Conservation (phyloP, 2,888 invertebrate genomes). For the Rambutsinella grinnellia region DNA sequence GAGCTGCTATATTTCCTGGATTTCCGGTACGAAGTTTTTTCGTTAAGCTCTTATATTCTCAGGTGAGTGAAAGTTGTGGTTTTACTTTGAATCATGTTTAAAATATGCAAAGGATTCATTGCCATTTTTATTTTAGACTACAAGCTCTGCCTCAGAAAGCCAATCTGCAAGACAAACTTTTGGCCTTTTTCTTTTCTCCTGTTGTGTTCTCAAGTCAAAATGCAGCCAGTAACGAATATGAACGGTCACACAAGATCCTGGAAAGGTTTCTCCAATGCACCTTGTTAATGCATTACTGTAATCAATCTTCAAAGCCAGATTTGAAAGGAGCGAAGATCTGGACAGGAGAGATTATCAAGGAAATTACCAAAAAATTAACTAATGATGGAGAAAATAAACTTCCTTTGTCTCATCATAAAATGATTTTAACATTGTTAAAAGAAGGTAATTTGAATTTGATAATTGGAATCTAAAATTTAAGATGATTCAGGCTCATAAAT, state of each 20-base stretch:
- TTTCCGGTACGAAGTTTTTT: constrained; percentile 43
- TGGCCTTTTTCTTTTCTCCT: constrained; percentile 54
- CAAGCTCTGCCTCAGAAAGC: constrained; percentile 16
- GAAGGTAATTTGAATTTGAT: constrained; percentile 3
- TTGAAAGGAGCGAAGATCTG: constrained; percentile 28
- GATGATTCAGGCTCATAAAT: too few relatives aligned
- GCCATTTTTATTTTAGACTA: constrained; percentile 7
- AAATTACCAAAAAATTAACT: constrained; percentile 41
- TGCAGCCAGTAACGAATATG: constrained; percentile 11
- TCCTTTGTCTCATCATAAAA: not conserved
- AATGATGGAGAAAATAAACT: not conserved
- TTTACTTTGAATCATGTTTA: not conserved
- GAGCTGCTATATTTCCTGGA: constrained; percentile 61
- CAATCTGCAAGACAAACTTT: constrained; percentile 49
- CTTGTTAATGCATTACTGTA: constrained; percentile 51
- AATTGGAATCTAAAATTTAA: not conserved
- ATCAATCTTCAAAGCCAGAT: constrained; percentile 24
- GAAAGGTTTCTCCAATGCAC: constrained; percentile 51
- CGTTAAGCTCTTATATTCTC: constrained; percentile 52
- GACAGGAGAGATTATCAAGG: constrained; percentile 37
- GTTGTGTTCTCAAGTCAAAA: constrained; percentile 19
- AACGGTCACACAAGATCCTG: constrained; percentile 44
- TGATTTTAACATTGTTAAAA: not conserved
- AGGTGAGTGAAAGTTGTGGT: constrained; percentile 42
- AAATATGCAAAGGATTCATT: not conserved